Percentiles rank a stretch among this genome's conserved stretches.
Evolutionary conservation across 2,888 invertebrate genomes (phyloP).

Genomic region (Tupiocoris notatus): DNA sequence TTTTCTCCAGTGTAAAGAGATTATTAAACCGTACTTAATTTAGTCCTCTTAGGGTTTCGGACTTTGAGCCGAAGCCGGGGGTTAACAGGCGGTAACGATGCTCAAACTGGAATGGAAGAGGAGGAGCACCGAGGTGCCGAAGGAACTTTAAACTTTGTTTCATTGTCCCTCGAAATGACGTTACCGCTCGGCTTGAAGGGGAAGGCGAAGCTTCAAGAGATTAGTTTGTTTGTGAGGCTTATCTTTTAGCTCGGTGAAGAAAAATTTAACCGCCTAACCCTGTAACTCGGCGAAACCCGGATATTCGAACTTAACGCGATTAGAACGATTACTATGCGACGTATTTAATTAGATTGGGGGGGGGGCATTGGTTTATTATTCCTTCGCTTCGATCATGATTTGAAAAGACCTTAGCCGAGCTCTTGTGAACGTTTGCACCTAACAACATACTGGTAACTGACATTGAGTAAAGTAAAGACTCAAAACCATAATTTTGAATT

Average conservation of each 20-base stretch:
- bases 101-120: background rate
- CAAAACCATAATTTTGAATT: too few relatives aligned
- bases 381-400: too few relatives aligned
- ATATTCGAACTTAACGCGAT: too few relatives aligned
- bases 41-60: constrained; percentile 34
- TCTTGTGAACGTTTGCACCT: too few relatives aligned
- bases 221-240: background rate
- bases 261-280: background rate
- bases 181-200: constrained; percentile 9
- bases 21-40: constrained; percentile 37
- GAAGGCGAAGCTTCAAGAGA: background rate
- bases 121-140: background rate
- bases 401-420: too few relatives aligned
- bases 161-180: constrained; percentile 31
- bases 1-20: constrained; percentile 10
- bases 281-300: background rate
- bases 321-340: too few relatives aligned
- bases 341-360: too few relatives aligned
- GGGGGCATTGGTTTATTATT: too few relatives aligned
- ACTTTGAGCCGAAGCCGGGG: constrained; percentile 9
- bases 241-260: background rate
- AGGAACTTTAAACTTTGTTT: constrained; percentile 34
- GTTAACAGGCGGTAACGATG: background rate
- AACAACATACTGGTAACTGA: too few relatives aligned
- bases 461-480: too few relatives aligned